Evolutionary conservation across 64 coral and sea anemone genomes (phyloP), one percentile per base, ranked within the genome.

Genomic region (Porites lutea): DNA sequence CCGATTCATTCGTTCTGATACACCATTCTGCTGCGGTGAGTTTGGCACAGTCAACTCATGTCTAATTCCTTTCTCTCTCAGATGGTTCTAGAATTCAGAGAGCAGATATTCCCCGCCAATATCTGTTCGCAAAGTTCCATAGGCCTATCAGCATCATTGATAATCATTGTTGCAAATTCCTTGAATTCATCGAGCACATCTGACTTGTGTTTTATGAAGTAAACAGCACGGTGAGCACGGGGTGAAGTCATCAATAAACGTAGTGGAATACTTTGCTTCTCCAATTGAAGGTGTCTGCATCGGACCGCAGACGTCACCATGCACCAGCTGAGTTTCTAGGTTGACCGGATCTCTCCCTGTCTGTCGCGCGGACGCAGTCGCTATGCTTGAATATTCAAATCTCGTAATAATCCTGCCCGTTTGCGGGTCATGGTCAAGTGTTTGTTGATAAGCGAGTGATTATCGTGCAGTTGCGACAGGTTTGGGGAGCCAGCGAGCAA

Each of bases 141-240:
- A 55, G 27, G 57, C 13, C 8, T 78, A 16, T 82, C 77, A 52
- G n/a, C 87, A 79, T 47, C 64, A 50, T 76, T 67, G 75, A 69
- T 47, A 48, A 74, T n/a, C 13, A 72, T 59, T 22, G 79, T 57
- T 85, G 84, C 68, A 75, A 77, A 66, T 76, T 55, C 47, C 70
- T 87, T 90, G 22, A 90, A 90, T 15, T 90, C 80, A 2, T 59
- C 76, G 16, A 90, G 48, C 48, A 90, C 74, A 60, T 93, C 81
- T 74, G 73, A 92, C 63, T 92, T 92, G 55, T 70, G 48, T 87
- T 78, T 92, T 9, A 92, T 87, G 5, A 92, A 86, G 27, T 87
- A 68, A 47, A 92, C 82, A 86, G 82, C 83, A n/a, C n/a, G n/a
- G n/a, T n/a, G n/a, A n/a, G n/a, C n/a, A n/a, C n/a, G n/a, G n/a